phyloP scores from a whole-genome alignment of 2,113 vertebrate species.

The Puntigrus tetrazona region DNA sequence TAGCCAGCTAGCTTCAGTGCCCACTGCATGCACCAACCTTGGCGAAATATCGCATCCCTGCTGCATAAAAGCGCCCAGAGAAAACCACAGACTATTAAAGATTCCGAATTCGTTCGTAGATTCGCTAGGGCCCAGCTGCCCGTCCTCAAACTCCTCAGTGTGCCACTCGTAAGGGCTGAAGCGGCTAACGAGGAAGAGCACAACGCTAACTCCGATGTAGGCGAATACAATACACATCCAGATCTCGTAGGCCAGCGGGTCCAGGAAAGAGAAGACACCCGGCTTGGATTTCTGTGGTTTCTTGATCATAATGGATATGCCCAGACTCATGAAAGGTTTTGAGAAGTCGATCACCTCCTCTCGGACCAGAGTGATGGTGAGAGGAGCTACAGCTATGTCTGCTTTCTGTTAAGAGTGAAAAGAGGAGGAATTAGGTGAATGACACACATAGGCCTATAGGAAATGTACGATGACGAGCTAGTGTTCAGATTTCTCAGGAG shows the following conservation, averaged over 20 bases:
- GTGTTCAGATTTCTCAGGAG: neutral
- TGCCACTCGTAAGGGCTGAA: constrained; percentile 99
- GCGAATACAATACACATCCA: constrained; percentile 99
- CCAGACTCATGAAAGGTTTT: constrained; percentile 98
- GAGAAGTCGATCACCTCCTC: constrained; percentile 99
- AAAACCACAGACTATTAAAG: constrained; percentile 99
- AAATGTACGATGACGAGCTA: neutral
- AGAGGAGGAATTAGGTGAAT: constrained; percentile 35
- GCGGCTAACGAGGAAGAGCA: constrained; percentile 97
- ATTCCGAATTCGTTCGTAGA: constrained; percentile 99
- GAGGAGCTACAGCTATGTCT: constrained; percentile 92
- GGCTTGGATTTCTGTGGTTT: constrained; percentile 99
- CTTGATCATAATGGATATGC: constrained; percentile 99
- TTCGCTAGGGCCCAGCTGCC: constrained; percentile 92
- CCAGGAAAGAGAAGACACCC: constrained; percentile 97
- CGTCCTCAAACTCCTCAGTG: constrained; percentile 96
- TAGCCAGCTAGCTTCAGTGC: constrained; percentile 32
- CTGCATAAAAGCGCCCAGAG: constrained; percentile 92
- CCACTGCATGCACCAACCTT: constrained; percentile 82
- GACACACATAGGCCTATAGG: neutral
- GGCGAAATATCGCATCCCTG: constrained; percentile 95
- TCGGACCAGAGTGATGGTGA: constrained; percentile 94
- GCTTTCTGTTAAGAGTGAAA: constrained; percentile 83
- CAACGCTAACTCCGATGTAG: constrained; percentile 98
- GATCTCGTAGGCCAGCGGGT: constrained; percentile 97